Conservation (phyloP, 2,888 invertebrate genomes). For the Agriopis leucophaearia region DNA sequence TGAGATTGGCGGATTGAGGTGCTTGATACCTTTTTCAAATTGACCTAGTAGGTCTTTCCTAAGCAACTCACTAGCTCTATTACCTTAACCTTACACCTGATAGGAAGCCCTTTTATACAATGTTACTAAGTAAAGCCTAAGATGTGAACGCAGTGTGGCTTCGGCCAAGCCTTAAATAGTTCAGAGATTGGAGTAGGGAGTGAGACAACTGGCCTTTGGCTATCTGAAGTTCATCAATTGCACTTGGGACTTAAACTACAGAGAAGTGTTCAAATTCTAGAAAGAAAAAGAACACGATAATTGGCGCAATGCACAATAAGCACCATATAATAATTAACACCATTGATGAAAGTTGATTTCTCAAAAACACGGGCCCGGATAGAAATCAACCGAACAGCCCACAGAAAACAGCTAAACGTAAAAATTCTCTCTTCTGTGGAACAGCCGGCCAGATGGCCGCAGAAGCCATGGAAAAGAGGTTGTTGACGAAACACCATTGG, state of each 20-base stretch:
- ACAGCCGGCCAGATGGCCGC: background rate
- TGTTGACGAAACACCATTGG: background rate
- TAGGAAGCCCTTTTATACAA: conserved; percentile 24
- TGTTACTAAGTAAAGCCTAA: conserved; percentile 32
- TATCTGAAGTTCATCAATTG: conserved; percentile 34
- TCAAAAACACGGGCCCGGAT: too few species aligned
- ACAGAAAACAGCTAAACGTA: too few species aligned
- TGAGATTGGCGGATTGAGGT: background rate
- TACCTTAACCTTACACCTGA: background rate
- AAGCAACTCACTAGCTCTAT: conserved; percentile 2
- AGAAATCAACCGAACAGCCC: too few species aligned
- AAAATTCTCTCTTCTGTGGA: too few species aligned
- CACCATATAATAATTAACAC: too few species aligned
- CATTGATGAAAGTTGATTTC: too few species aligned
- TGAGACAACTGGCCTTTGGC: conserved; percentile 1
- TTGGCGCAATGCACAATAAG: too few species aligned
- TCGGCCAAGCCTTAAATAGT: conserved; percentile 71
- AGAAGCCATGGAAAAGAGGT: too few species aligned
- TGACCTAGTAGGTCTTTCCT: background rate
- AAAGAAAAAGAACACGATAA: too few species aligned
- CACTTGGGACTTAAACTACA: background rate
- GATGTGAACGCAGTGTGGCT: conserved; percentile 64
- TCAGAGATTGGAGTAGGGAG: conserved; percentile 56
- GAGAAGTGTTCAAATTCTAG: too few species aligned
- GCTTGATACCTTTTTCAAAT: background rate